phyloP scores from a whole-genome alignment of 2,113 vertebrate genomes.

The Saccopteryx leptura region DNA sequence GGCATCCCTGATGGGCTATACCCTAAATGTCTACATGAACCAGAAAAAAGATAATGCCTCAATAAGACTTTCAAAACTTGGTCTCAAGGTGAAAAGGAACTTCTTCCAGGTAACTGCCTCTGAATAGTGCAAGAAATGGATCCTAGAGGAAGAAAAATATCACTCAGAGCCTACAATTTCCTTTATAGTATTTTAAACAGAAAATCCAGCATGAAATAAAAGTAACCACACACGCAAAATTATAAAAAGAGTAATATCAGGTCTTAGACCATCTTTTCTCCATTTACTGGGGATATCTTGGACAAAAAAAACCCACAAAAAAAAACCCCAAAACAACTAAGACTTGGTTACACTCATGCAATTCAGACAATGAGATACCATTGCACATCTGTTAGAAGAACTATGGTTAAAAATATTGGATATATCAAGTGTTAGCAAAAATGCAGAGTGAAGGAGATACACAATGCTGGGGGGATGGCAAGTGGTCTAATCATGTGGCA shows the following conservation, averaged over 20 bases:
- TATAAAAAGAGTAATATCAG: slow-evolving; percentile 10
- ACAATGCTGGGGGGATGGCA: neutral
- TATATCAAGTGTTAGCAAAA: neutral
- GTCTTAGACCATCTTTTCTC: neutral
- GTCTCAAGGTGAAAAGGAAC: neutral
- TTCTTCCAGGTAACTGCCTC: neutral
- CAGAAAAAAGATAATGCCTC: neutral
- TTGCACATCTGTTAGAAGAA: neutral
- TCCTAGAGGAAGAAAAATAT: neutral
- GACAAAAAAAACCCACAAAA: neutral
- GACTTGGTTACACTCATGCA: neutral
- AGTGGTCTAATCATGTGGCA: neutral
- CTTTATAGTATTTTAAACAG: neutral
- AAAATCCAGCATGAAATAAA: neutral
- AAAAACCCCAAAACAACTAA: neutral
- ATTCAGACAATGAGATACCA: neutral
- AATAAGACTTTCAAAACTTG: neutral
- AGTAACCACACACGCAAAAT: neutral
- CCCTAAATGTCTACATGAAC: neutral
- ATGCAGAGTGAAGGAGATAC: neutral
- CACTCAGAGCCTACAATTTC: neutral
- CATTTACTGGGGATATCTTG: neutral
- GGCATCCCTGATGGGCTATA: neutral
- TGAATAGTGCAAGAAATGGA: neutral
- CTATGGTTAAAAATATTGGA: neutral